Percentiles rank a stretch among this genome's conserved stretches.
Evolutionary conservation across 2,888 invertebrate species (phyloP).

Genomic region (Pristionchus entomophagus): DNA sequence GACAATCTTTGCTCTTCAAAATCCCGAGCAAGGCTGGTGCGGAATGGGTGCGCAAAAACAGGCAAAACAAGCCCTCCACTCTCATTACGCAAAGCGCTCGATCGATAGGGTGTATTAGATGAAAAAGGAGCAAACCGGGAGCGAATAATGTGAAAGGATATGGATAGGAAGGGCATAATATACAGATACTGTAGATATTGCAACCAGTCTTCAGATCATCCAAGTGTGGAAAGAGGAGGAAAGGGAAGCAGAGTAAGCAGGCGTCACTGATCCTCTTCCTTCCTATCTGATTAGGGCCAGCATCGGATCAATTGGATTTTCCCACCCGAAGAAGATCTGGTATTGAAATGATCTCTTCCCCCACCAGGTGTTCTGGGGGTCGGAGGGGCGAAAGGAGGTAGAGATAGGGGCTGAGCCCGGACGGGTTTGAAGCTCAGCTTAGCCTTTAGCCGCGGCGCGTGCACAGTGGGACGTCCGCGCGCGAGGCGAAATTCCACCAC

Average conservation of each 20-base stretch:
- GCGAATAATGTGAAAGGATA: no score
- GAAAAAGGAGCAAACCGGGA: no score
- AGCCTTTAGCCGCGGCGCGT: background rate
- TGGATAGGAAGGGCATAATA: no score
- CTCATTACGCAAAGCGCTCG: no score
- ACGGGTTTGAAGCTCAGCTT: slow-evolving; percentile 26
- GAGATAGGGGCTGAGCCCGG: background rate
- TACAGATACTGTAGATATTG: no score
- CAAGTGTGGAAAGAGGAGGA: background rate
- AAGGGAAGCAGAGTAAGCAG: background rate
- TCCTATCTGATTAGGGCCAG: background rate
- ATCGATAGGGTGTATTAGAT: no score
- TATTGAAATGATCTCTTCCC: background rate
- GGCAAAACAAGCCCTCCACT: no score
- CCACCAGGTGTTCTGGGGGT: slow-evolving; percentile 39
- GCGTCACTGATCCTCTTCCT: slow-evolving; percentile 13
- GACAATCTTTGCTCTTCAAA: background rate
- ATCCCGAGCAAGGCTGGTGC: background rate
- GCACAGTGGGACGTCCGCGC: slow-evolving; percentile 26
- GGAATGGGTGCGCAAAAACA: no score
- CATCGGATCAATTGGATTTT: slow-evolving; percentile 9
- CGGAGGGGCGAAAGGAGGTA: background rate
- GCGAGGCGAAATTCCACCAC: background rate
- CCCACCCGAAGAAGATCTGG: background rate
- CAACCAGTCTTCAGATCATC: no score